Percentiles rank a stretch among this genome's conserved stretches.
Evolutionary conservation across 2,113 vertebrate species (phyloP).

Genomic region (Callipepla squamata): DNA sequence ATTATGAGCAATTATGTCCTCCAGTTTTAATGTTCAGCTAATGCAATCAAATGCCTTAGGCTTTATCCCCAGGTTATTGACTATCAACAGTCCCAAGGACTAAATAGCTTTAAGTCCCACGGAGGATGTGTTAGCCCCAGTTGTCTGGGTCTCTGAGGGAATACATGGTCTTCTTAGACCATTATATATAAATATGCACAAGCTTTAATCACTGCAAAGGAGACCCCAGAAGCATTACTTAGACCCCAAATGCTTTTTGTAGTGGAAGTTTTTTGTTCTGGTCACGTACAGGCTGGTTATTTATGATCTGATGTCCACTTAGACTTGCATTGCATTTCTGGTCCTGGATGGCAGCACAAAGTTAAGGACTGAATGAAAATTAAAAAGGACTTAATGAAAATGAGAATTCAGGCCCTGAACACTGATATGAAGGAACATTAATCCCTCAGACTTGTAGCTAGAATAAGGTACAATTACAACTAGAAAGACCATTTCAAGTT

Average conservation of each 20-base stretch:
- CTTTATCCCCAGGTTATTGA: background rate
- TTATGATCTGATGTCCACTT: background rate
- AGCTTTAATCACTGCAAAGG: background rate
- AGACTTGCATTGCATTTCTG: background rate
- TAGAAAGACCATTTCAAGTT: background rate
- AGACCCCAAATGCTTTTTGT: background rate
- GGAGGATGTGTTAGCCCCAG: background rate
- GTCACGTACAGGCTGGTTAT: fast-evolving
- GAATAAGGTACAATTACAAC: background rate
- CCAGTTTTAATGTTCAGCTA: background rate
- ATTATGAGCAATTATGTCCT: background rate
- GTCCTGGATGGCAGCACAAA: background rate
- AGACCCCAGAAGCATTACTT: background rate
- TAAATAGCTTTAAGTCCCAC: background rate
- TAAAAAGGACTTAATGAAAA: background rate
- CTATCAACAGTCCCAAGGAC: background rate
- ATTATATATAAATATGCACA: background rate
- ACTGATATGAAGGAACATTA: background rate
- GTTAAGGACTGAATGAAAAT: background rate
- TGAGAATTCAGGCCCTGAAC: background rate
- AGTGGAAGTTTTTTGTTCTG: background rate
- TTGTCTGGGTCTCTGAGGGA: background rate
- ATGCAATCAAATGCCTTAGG: background rate
- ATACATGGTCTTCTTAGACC: background rate
- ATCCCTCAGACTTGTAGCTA: background rate